These are phyloP conservation scores for Heliconius hortense DNA, from an alignment of 2,888 invertebrate species.

Conservation along the genomic window DNA sequence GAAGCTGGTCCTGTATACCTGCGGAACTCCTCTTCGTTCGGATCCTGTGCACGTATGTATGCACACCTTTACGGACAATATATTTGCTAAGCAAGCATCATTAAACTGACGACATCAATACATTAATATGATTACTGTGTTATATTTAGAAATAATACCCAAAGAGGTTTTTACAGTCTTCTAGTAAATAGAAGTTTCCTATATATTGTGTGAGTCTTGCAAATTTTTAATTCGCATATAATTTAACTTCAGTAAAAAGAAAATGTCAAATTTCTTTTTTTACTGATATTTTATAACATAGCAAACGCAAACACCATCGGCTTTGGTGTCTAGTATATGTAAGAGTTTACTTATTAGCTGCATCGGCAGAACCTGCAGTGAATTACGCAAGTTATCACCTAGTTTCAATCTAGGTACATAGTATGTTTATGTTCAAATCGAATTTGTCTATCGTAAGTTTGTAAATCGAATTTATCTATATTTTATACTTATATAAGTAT, in stretches of 20 bases:
- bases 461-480: neutral
- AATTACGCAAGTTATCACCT: constrained; percentile 49
- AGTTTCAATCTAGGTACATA: constrained; percentile 38
- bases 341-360: constrained; percentile 35
- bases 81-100: constrained; percentile 48
- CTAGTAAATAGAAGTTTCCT: neutral
- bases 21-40: constrained; percentile 54
- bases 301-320: constrained; percentile 25
- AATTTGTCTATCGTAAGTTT: neutral
- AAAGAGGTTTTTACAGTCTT: neutral
- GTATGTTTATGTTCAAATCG: constrained; percentile 15
- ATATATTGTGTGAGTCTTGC: neutral
- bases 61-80: constrained; percentile 52
- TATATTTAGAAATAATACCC: constrained; percentile 39
- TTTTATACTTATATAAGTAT: neutral
- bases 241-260: no score
- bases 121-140: constrained; percentile 43
- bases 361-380: constrained; percentile 43
- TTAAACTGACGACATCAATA: constrained; percentile 49
- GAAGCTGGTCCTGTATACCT: constrained; percentile 59
- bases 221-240: neutral
- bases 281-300: neutral
- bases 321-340: constrained; percentile 7
- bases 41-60: constrained; percentile 68
- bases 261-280: constrained; percentile 39